These are phyloP conservation scores for Xanthia icteritia DNA, from an alignment of 2,888 invertebrate genomes.

Conservation along the genomic window DNA sequence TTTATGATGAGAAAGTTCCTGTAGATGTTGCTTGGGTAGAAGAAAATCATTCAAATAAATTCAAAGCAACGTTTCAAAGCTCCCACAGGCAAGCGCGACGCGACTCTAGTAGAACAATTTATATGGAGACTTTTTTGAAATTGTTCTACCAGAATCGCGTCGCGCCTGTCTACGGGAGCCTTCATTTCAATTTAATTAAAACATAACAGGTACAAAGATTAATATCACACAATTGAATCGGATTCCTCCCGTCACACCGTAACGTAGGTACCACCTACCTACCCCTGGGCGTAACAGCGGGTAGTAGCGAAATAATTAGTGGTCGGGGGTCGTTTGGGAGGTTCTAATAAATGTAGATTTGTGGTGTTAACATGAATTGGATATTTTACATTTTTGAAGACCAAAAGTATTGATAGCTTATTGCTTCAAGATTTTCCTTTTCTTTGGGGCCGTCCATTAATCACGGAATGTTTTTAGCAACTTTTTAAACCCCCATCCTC, in stretches of 20 bases:
- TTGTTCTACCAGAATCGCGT: too few species aligned
- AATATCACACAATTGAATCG: constrained; percentile 40
- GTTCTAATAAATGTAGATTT: constrained; percentile 25
- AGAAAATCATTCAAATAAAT: too few species aligned
- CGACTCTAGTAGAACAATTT: too few species aligned
- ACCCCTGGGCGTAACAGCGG: constrained; percentile 42
- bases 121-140: too few species aligned
- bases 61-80: too few species aligned
- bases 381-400: background rate
- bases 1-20: background rate
- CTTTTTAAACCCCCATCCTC: too few species aligned
- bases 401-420: background rate
- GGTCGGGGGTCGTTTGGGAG: constrained; percentile 27
- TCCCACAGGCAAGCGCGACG: too few species aligned
- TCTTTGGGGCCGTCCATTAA: background rate
- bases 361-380: constrained; percentile 1
- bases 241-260: constrained; percentile 36
- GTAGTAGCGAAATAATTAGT: constrained; percentile 59
- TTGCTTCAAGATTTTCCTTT: background rate
- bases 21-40: too few species aligned
- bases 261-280: background rate
- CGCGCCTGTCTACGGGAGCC: too few species aligned
- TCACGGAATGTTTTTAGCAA: too few species aligned
- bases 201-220: constrained; percentile 46
- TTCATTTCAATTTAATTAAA: constrained; percentile 38